Evolutionary conservation across 1,140 invertebrate genomes (phyloP).

Genomic region (Plutomurus gul): DNA sequence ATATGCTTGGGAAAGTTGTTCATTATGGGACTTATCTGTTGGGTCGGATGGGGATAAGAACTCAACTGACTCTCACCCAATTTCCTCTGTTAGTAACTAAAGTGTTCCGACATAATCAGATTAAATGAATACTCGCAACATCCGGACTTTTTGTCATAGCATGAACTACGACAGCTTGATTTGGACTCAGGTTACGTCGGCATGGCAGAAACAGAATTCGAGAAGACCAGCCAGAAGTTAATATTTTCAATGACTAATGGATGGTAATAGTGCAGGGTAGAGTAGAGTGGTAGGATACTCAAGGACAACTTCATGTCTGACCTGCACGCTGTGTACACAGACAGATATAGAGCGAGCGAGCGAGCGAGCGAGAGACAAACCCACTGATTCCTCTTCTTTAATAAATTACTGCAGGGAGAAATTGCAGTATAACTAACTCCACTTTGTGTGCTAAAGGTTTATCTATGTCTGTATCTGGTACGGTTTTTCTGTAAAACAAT

Average conservation of each 20-base stretch:
- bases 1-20: slow-evolving; percentile 11
- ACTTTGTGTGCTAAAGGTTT: no score
- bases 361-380: not conserved
- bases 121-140: not conserved
- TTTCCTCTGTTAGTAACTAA: slow-evolving; percentile 21
- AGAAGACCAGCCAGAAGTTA: not conserved
- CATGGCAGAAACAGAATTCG: not conserved
- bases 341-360: not conserved
- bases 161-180: not conserved
- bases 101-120: slow-evolving; percentile 16
- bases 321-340: no score
- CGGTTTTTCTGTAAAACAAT: slow-evolving; percentile 11
- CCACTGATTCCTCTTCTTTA: slow-evolving; percentile 4
- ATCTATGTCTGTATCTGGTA: not conserved
- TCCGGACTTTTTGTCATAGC: slow-evolving; percentile 25
- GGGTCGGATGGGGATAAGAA: not conserved
- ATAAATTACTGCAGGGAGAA: slow-evolving; percentile 13
- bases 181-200: not conserved
- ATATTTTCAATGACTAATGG: slow-evolving; percentile 28
- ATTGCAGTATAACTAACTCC: not conserved
- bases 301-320: no score
- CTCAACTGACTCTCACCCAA: slow-evolving; percentile 25
- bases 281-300: no score
- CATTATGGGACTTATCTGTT: slow-evolving; percentile 16
- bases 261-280: not conserved